These are phyloP conservation scores for Schizotus pectinicornis DNA, from an alignment of 2,888 invertebrate species.

Conservation along the genomic window DNA sequence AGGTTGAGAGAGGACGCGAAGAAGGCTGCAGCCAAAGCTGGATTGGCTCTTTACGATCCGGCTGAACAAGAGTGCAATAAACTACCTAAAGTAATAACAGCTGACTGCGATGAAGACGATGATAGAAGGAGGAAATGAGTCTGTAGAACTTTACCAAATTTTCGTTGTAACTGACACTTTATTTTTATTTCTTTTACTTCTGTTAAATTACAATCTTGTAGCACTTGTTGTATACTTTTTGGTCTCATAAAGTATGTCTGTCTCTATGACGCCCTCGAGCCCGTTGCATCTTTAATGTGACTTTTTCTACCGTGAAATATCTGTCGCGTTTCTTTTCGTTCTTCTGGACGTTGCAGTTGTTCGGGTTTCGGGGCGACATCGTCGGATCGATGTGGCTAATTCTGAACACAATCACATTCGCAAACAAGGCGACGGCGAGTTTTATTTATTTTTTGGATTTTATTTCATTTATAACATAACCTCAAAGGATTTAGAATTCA, in stretches of 20 bases:
- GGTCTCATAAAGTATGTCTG: too few species aligned
- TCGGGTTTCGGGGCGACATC: too few species aligned
- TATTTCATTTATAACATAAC: slow-evolving; percentile 33
- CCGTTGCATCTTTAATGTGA: slow-evolving; percentile 23
- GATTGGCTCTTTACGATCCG: slow-evolving; percentile 45
- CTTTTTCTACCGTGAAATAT: slow-evolving; percentile 25
- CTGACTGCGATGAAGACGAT: neutral
- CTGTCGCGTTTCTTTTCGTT: neutral
- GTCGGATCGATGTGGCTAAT: too few species aligned
- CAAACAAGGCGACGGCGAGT: neutral
- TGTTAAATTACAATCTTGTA: neutral
- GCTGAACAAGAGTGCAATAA: slow-evolving; percentile 31
- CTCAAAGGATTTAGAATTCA: slow-evolving; percentile 35
- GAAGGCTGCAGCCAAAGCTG: slow-evolving; percentile 49
- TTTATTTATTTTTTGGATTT: slow-evolving; percentile 19
- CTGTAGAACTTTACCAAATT: neutral
- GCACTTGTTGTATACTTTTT: too few species aligned
- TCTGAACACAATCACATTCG: too few species aligned
- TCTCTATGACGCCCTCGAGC: too few species aligned
- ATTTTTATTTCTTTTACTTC: neutral
- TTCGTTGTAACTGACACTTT: neutral
- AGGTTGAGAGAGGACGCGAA: slow-evolving; percentile 44
- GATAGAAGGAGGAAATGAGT: too few species aligned
- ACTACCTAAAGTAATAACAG: slow-evolving; percentile 34
- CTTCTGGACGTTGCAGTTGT: too few species aligned